These are phyloP conservation scores for Myotis planiceps DNA, from an alignment of 2,797 vertebrate genomes.

Conservation along the genomic window DNA sequence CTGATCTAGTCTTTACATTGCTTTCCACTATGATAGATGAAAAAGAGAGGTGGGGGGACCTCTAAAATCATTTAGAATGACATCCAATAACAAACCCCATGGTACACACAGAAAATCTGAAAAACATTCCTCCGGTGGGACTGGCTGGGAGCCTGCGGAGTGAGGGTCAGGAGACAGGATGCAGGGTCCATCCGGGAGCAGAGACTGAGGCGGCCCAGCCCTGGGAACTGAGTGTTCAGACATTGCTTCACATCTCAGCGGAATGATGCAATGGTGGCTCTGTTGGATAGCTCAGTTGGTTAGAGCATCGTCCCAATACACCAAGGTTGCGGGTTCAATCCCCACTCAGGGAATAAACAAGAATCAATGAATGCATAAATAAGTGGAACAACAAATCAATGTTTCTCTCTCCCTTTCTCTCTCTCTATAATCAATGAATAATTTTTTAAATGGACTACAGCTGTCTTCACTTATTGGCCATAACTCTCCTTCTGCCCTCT, in stretches of 20 bases:
- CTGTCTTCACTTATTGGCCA: background rate
- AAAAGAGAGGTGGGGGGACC: background rate
- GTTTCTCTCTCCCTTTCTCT: background rate
- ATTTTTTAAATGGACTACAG: background rate
- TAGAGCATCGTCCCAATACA: background rate
- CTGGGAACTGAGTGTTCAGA: constrained; percentile 31
- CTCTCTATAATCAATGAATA: background rate
- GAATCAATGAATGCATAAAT: background rate
- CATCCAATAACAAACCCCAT: background rate
- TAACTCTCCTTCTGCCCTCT: background rate
- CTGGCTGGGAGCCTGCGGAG: background rate
- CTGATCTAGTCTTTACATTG: background rate
- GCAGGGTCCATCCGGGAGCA: background rate
- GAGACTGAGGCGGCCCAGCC: background rate
- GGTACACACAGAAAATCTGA: background rate
- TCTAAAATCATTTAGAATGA: background rate
- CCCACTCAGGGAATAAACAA: background rate
- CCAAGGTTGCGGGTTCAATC: background rate
- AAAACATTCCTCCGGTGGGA: background rate
- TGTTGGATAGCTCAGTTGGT: background rate
- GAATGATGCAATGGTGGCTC: background rate
- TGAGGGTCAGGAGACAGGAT: constrained; percentile 61
- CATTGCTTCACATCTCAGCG: background rate
- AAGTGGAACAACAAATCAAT: background rate
- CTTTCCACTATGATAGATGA: background rate